Base-by-base conservation (phyloP, 2,113 vertebrate species). In the Seriola rivoliana region DNA sequence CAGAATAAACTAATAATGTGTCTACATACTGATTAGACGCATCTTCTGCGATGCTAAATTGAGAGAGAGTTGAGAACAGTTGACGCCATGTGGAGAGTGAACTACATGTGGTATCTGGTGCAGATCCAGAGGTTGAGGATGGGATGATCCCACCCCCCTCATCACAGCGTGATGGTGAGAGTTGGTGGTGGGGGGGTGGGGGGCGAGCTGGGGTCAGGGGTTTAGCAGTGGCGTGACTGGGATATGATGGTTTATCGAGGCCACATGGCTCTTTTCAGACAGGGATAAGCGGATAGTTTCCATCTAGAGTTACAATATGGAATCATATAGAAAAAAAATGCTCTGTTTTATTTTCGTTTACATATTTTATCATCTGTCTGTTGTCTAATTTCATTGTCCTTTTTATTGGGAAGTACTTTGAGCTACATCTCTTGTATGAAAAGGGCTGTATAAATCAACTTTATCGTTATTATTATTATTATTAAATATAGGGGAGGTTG, bases 231-330 rank as follows among this genome's bases (percentile, higher is more conserved):
- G 79, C 70, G 85, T 91, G 84, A 90, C 78, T 8, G 50, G 1
- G 67, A 65, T 80, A 38, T 67, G 75, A 23, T 68, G 57, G 57
- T 89, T 88, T 89, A 88, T 83, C 58, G 25, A 80, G 80, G 85
- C 81, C 90, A 89, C 64, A 64, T 89, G 85, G 83, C 65, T 78
- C 80, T 80, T 77, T 91, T 85, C 54, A 69, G 55, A 77, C 75
- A 59, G 65, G 58, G 89, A 88, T 91, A 88, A 91, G 77, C 59
- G 11, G 84, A 82, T 77, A 59, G 42, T 52, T 88, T 81, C 72
- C 70, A 71, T 83, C 78, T 74, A 64, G 40, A 57, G 66, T 76
- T 34, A 16, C 54, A 76, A 4, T 76, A 71, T 75, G 62, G 55
- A 57, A 65, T 60, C 66, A 76, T 75, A 60, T 25, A 25, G 32